A percentile compares a stretch with the other conserved stretches of the same genome.
Conservation (phyloP, 2,113 vertebrate species). For the Festucalex cinctus region DNA sequence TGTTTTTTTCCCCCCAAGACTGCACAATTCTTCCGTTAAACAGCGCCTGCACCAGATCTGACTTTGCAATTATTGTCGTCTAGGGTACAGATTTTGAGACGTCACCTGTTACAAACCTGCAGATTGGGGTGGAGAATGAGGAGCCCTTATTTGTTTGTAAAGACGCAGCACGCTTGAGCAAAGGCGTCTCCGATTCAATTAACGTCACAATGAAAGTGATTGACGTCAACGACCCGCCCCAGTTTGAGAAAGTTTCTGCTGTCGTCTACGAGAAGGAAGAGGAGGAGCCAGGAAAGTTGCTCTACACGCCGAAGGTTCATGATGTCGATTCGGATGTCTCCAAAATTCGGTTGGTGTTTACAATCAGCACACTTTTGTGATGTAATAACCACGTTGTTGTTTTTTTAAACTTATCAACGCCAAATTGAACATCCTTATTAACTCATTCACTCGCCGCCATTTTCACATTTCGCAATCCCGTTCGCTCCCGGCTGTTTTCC, state of each 20-base stretch:
- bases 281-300: conserved; percentile 50
- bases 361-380: background rate
- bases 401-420: too few species aligned
- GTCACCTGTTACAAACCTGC: conserved; percentile 14
- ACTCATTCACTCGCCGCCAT: too few species aligned
- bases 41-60: background rate
- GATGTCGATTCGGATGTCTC: conserved; percentile 55
- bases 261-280: conserved; percentile 57
- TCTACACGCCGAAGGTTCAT: conserved; percentile 55
- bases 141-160: conserved; percentile 63
- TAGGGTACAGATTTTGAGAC: conserved; percentile 71
- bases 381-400: background rate
- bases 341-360: conserved; percentile 44
- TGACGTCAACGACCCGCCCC: conserved; percentile 66
- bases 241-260: conserved; percentile 34
- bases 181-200: background rate
- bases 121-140: conserved; percentile 70
- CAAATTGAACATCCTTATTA: too few species aligned
- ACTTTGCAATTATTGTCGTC: conserved; percentile 7
- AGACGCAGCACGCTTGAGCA: rapidly evolving
- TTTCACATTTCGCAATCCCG: too few species aligned
- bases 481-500: too few species aligned
- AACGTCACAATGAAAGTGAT: conserved; percentile 53
- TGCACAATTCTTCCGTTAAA: background rate
- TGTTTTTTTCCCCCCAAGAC: background rate